Evolutionary conservation across 2,113 vertebrate species (phyloP).

Genomic region (Ivindomyrus marchei): DNA sequence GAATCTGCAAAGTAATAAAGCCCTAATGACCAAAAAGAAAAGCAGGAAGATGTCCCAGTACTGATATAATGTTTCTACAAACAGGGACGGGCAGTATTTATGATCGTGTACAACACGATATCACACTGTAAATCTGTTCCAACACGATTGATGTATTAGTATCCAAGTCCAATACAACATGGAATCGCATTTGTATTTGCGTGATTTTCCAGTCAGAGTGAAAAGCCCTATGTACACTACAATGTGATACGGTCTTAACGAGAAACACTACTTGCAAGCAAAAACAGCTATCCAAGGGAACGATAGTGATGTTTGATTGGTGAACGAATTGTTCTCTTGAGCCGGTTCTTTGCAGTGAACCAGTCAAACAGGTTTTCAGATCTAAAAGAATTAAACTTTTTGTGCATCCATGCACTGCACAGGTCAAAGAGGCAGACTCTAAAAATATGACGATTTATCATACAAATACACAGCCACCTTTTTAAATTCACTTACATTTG

Average conservation of each 20-base stretch:
- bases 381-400: background rate
- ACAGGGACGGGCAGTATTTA: background rate
- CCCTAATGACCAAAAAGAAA: background rate
- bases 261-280: background rate
- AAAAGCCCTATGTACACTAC: too few species aligned
- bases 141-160: too few species aligned
- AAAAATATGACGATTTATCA: too few species aligned
- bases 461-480: too few species aligned
- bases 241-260: background rate
- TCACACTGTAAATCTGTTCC: too few species aligned
- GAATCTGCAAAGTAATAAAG: conserved; percentile 55
- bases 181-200: background rate
- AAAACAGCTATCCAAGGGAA: background rate
- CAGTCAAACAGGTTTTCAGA: background rate
- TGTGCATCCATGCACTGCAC: too few species aligned
- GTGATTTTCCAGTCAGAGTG: background rate
- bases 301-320: background rate
- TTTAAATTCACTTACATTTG: too few species aligned
- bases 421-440: too few species aligned
- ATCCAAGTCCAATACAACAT: background rate
- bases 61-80: background rate
- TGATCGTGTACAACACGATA: background rate
- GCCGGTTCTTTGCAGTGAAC: background rate
- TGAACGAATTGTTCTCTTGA: background rate
- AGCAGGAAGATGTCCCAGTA: background rate